Conservation (phyloP, 1,140 invertebrate genomes). For the Scaptomyza hsui region DNA sequence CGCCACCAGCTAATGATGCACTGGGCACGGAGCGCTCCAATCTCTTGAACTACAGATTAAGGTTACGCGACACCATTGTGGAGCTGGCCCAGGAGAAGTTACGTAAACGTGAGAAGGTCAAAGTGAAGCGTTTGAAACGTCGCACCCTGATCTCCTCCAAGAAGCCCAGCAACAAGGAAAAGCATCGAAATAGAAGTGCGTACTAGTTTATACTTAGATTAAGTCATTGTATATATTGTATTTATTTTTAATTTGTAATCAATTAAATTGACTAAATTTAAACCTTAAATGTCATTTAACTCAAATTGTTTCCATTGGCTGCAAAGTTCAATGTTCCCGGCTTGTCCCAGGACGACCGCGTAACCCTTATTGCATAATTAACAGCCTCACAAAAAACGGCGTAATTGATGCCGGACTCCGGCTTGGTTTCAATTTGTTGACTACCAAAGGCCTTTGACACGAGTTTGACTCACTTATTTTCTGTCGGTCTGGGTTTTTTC, state of each 20-base stretch:
- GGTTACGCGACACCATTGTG: slow-evolving; percentile 53
- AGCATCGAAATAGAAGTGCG: slow-evolving; percentile 17
- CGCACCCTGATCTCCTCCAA: slow-evolving; percentile 71
- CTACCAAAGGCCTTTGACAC: slow-evolving; percentile 9
- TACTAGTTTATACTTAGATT: background rate
- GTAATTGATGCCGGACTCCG: background rate
- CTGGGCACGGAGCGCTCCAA: slow-evolving; percentile 33
- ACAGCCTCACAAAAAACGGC: slow-evolving; percentile 48
- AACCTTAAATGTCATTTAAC: background rate
- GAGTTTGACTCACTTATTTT: slow-evolving; percentile 6
- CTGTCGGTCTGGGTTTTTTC: background rate
- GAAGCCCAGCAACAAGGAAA: slow-evolving; percentile 69
- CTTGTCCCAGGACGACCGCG: slow-evolving; percentile 39
- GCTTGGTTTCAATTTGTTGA: slow-evolving; percentile 5
- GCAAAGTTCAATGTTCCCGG: slow-evolving; percentile 65
- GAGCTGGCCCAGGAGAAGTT: slow-evolving; percentile 62
- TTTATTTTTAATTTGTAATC: slow-evolving; percentile 12
- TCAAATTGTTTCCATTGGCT: slow-evolving; percentile 6
- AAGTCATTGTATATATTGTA: background rate
- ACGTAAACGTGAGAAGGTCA: slow-evolving; percentile 54
- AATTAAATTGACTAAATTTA: slow-evolving; percentile 35
- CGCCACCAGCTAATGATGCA: background rate
- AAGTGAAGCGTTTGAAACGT: slow-evolving; percentile 62
- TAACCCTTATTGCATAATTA: slow-evolving; percentile 69
- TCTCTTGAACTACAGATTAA: slow-evolving; percentile 48